Evolutionary conservation across 2,113 vertebrate genomes (phyloP).

Genomic region (Brachionichthys hirsutus): DNA sequence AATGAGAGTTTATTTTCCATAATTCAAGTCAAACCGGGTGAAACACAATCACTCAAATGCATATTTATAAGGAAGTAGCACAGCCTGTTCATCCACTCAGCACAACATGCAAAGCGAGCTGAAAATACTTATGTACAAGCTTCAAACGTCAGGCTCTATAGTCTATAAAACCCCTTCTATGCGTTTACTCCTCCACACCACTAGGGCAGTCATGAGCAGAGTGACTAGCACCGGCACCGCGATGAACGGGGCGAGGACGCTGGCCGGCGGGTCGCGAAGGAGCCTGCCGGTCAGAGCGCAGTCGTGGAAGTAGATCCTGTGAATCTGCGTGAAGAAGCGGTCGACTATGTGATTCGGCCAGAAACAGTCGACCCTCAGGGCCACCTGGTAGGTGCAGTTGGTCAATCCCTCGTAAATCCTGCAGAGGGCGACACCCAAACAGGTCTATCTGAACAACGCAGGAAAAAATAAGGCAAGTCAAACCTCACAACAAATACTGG

Average conservation of each 20-base stretch:
- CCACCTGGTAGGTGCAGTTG: slow-evolving; percentile 84
- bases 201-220: slow-evolving; percentile 83
- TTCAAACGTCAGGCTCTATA: slow-evolving; percentile 43
- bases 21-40: too few relatives aligned
- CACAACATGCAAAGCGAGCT: too few relatives aligned
- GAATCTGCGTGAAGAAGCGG: slow-evolving; percentile 82
- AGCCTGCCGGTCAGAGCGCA: slow-evolving; percentile 83
- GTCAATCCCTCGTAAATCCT: slow-evolving; percentile 84
- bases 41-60: too few relatives aligned
- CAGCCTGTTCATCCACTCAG: too few relatives aligned
- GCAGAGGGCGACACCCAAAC: slow-evolving; percentile 29
- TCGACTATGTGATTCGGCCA: slow-evolving; percentile 88
- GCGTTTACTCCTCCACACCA: slow-evolving; percentile 89
- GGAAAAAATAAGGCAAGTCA: neutral
- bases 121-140: neutral
- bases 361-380: slow-evolving; percentile 79
- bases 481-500: neutral
- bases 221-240: slow-evolving; percentile 83
- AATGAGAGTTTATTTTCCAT: too few relatives aligned
- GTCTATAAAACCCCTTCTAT: slow-evolving; percentile 81
- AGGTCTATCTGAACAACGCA: neutral
- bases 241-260: slow-evolving; percentile 85
- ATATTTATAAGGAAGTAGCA: too few relatives aligned
- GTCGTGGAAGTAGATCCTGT: slow-evolving; percentile 82
- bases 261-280: slow-evolving; percentile 79